Conservation (phyloP, 2,113 vertebrate genomes). For the Pagrus major region DNA sequence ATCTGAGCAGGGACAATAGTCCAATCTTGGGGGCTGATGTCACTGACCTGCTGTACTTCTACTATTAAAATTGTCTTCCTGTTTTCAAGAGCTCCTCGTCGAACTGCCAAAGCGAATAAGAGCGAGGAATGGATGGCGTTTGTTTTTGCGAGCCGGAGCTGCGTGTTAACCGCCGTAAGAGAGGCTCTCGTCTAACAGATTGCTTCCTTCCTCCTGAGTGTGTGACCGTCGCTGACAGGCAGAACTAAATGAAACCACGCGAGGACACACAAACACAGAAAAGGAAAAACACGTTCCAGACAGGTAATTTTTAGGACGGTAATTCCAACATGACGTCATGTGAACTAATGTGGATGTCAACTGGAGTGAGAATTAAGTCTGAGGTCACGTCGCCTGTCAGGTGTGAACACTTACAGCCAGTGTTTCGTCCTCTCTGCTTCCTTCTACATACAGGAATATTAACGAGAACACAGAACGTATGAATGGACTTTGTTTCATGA, state of each 20-base stretch:
- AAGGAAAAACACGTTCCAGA: constrained; percentile 14
- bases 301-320: not conserved
- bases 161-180: constrained; percentile 34
- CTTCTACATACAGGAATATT: not conserved
- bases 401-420: constrained; percentile 10
- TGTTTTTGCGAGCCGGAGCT: constrained; percentile 40
- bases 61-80: constrained; percentile 61
- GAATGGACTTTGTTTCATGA: not conserved
- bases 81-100: constrained; percentile 52
- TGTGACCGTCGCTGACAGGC: constrained; percentile 14
- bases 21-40: constrained; percentile 15
- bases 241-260: constrained; percentile 4
- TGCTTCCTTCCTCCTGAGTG: constrained; percentile 58
- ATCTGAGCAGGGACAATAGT: constrained; percentile 71
- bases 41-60: constrained; percentile 27
- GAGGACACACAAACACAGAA: not conserved
- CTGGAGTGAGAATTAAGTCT: not conserved
- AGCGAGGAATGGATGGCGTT: constrained; percentile 22
- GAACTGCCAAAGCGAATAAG: constrained; percentile 21
- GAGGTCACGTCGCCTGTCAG: constrained; percentile 16
- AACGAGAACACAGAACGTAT: not conserved
- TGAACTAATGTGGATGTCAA: not conserved
- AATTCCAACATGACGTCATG: constrained; percentile 27
- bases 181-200: constrained; percentile 38
- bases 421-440: not conserved